A percentile compares a stretch with the other conserved stretches of the same genome.
phyloP scores from a whole-genome alignment of 2,888 invertebrate genomes.

The Tetragonisca angustula region DNA sequence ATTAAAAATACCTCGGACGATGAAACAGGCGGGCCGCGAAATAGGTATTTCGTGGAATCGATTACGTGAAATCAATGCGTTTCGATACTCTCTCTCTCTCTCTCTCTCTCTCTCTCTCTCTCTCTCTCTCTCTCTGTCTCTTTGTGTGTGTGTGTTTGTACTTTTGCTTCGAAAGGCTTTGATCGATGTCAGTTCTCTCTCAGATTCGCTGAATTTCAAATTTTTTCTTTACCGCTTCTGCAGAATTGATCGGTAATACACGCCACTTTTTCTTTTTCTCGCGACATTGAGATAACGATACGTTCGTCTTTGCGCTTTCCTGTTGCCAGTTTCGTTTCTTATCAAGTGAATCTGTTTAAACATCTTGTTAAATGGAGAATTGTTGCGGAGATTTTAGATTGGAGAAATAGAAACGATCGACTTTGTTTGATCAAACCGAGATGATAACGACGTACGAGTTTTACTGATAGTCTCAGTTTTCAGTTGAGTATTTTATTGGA shows the following conservation, averaged over 20 bases:
- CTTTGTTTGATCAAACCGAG: too few species aligned
- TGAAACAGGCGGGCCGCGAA: not conserved
- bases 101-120: too few species aligned
- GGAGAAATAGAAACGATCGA: too few species aligned
- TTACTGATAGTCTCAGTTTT: too few species aligned
- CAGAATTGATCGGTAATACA: too few species aligned
- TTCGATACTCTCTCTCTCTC: not conserved
- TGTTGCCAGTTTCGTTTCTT: not conserved
- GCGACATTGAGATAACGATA: not conserved
- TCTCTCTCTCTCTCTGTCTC: too few species aligned
- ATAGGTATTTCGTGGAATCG: constrained; percentile 27
- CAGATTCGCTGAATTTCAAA: constrained; percentile 15
- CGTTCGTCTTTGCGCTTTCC: not conserved
- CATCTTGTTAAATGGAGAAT: not conserved
- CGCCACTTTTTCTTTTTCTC: not conserved
- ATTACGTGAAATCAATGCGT: constrained; percentile 26
- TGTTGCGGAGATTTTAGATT: not conserved
- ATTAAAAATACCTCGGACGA: constrained; percentile 35
- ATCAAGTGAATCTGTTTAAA: not conserved
- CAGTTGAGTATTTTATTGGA: too few species aligned
- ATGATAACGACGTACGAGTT: too few species aligned
- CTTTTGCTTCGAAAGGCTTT: constrained; percentile 11
- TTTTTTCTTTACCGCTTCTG: not conserved
- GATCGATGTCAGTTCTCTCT: constrained; percentile 4
- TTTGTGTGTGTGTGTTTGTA: not conserved